These are phyloP conservation scores for Gymnocypris eckloni DNA, from an alignment of 2,797 vertebrate species.

Conservation along the genomic window DNA sequence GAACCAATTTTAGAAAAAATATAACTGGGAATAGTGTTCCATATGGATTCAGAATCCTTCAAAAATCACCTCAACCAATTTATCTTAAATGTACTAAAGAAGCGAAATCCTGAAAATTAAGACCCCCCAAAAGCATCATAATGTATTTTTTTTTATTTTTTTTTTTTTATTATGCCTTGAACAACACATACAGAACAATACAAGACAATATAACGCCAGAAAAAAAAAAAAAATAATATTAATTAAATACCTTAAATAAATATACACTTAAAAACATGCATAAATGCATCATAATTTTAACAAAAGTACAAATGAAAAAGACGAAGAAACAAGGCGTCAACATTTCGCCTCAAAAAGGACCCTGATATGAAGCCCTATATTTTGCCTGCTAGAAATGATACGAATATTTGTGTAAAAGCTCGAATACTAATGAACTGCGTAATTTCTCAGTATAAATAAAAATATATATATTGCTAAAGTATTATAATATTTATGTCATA, in stretches of 20 bases:
- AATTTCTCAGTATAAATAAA: background rate
- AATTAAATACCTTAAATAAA: too few species aligned
- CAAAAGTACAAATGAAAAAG: too few species aligned
- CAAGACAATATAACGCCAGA: too few species aligned
- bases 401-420: background rate
- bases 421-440: background rate
- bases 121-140: background rate
- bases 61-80: background rate
- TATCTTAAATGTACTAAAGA: background rate
- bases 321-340: background rate
- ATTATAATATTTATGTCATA: background rate
- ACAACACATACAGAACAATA: too few species aligned
- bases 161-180: too few species aligned
- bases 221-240: too few species aligned
- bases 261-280: too few species aligned
- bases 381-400: background rate
- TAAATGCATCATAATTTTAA: too few species aligned
- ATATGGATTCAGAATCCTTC: background rate
- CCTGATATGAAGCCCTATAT: background rate
- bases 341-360: background rate
- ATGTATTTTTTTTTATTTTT: too few species aligned
- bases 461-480: background rate
- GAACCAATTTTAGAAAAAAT: background rate
- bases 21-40: background rate
- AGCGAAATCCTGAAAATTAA: background rate